These are phyloP conservation scores for Microctonus brassicae DNA, from an alignment of 2,888 invertebrate genomes.

Conservation along the genomic window DNA sequence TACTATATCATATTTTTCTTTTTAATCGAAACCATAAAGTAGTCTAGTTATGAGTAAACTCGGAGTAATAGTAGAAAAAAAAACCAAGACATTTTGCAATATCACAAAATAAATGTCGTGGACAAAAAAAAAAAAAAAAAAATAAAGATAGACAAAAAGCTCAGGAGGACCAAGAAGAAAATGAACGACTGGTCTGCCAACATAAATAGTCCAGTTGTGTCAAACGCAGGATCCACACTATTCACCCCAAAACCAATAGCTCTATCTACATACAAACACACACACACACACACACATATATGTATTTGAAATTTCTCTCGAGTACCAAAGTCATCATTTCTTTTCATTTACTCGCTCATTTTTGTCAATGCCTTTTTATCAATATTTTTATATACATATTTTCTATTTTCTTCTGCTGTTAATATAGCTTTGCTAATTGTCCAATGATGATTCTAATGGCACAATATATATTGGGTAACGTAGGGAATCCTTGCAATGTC, in stretches of 20 bases:
- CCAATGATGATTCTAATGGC: slow-evolving; percentile 20
- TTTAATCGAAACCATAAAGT: background rate
- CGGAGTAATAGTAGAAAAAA: background rate
- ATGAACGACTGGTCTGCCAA: slow-evolving; percentile 33
- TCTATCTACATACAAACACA: background rate
- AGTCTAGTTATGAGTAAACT: background rate
- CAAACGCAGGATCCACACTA: slow-evolving; percentile 36
- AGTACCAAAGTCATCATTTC: slow-evolving; percentile 30
- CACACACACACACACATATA: background rate
- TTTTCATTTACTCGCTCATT: slow-evolving; percentile 20
- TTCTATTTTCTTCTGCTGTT: background rate
- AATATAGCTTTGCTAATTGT: slow-evolving; percentile 4
- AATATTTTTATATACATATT: too few relatives aligned
- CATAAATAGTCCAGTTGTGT: slow-evolving; percentile 44
- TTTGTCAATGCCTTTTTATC: background rate
- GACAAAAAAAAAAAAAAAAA: background rate
- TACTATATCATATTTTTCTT: background rate
- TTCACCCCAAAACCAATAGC: slow-evolving; percentile 10
- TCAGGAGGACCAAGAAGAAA: slow-evolving; percentile 10
- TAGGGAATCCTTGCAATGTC: slow-evolving; percentile 3
- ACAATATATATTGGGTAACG: background rate
- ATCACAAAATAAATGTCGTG: slow-evolving; percentile 16
- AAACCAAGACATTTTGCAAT: slow-evolving; percentile 8
- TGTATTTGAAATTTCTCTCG: slow-evolving; percentile 25
- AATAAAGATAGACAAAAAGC: slow-evolving; percentile 5